Base-by-base conservation (phyloP, 2,797 vertebrate genomes). In the Echiichthys vipera region DNA sequence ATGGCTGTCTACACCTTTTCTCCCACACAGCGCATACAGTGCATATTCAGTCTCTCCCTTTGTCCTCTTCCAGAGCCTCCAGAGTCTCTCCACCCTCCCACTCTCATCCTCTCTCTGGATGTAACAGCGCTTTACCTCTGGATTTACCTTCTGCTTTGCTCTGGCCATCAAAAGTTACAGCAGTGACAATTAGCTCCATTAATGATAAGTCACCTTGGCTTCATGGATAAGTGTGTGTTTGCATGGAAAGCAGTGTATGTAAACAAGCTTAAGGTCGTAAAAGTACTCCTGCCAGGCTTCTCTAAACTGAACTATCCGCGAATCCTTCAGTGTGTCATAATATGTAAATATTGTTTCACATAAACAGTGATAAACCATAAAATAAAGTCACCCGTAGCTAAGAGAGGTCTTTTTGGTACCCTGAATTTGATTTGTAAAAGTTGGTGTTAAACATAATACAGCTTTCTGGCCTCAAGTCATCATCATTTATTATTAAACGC, bases 21-120 rank as follows among this genome's bases (percentile, higher is more conserved):
- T 71, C 63, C 64, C 78, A 85, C 76, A 77, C 66, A 77, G 57
- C 54, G 49, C 45, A 69, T 58, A 57, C 10, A 55, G 22, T 20
- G 51, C 67, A 55, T 53, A 46, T 66, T 63, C 36, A 76, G 54
- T 53, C 36, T 39, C 25, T 57, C 8, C 40, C 43, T 17, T 25
- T 29, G 22, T 43, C 50, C 40, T 80, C 58, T 55, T 54, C 59
- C 43, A 65, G 45, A 68, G 18, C 42, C 45, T 61, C 53, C 69
- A 32, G 24, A 27, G 61, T 74, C 61, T 27, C 64, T 83, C 69
- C 32, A 9, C 61, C 73, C 71, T 77, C 70, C 81, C 49, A 78
- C 72, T 69, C 65, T 65, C 57, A 14, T 66, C 37, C 30, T 70
- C 62, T 77, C 65, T 64, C n/a, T 47, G 36, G 37, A 46, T 32